Base-by-base conservation (phyloP, 2,113 vertebrate genomes). In the Mustela nigripes region DNA sequence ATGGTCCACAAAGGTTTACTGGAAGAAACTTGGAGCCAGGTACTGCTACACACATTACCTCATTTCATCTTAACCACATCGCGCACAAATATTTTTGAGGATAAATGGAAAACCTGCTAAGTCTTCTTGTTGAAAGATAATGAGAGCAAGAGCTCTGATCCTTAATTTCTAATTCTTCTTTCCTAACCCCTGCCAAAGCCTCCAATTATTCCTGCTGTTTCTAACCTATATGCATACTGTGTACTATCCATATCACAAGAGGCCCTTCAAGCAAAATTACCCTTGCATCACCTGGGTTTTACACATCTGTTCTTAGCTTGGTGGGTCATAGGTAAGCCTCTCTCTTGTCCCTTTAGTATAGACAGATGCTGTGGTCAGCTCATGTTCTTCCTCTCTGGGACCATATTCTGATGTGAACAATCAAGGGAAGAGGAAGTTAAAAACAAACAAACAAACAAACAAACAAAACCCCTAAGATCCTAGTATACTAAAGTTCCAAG, bases 151-250 rank as follows among this genome's bases (percentile, higher is more conserved):
- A 86, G 5, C 33, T 80, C 62, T 96, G 45, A 76, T 26, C 10
- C 7, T 78, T 24, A 65, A 60, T 28, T 69, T 81, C 19, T 24
- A 74, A 45, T 82, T 79, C 36, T 31, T 62, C 56, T 90, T 50
- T 12, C 16, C 11, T n/a, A 53, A 19, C 4, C 11, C 2, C n/a
- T 71, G n/a, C 26, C 1, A 7, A n/a, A 62, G 58, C 1, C 4
- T 74, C 48, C 74, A 33, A 14, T 53, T 91, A 53, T 60, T 3
- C 11, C 28, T n/a, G 42, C 19, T 63, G 0, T 18, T 81, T 93
- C n/a, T 88, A 80, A 76, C 18, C 86, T 4, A 85, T 2, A 24
- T 19, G 24, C 11, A 4, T 65, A 26, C 7, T 82, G 4, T 16
- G 42, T 31, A 79, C 22, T 11, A 86, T 7, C 36, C 15, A 4